A percentile compares a stretch with the other conserved stretches of the same genome.
These are phyloP conservation scores for Rhinichthys klamathensis DNA, from an alignment of 2,113 vertebrate genomes.

Conservation along the genomic window DNA sequence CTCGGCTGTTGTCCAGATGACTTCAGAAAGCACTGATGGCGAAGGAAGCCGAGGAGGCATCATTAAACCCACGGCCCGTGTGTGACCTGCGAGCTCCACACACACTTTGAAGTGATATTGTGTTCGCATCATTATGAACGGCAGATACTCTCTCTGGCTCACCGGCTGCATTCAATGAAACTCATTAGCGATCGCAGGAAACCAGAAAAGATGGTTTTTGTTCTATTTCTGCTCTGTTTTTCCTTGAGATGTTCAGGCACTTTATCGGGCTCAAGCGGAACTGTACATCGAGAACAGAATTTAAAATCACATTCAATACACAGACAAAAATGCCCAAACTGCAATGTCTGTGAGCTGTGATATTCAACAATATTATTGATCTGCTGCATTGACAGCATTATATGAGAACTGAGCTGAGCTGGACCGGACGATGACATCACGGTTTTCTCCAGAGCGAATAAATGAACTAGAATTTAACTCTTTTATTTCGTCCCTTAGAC, in stretches of 20 bases:
- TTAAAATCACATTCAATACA: conserved; percentile 41
- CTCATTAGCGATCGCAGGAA: conserved; percentile 15
- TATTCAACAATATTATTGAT: too few species aligned
- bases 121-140: conserved; percentile 1
- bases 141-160: not conserved
- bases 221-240: conserved; percentile 15
- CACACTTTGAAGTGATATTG: not conserved
- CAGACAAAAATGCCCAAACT: conserved; percentile 59
- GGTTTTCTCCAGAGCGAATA: too few species aligned
- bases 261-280: not conserved
- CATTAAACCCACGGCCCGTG: not conserved
- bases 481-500: too few species aligned
- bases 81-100: not conserved
- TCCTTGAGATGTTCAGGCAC: not conserved
- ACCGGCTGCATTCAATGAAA: conserved; percentile 26
- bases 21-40: not conserved
- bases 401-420: too few species aligned
- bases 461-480: too few species aligned
- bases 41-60: not conserved
- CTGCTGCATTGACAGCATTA: too few species aligned
- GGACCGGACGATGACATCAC: too few species aligned
- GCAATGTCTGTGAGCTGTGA: not conserved
- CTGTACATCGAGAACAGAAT: conserved; percentile 20
- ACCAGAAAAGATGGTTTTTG: not conserved
- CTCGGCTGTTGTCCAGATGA: not conserved